Base-by-base conservation (phyloP, 2,888 invertebrate species). In the Ornithoptera alexandrae region DNA sequence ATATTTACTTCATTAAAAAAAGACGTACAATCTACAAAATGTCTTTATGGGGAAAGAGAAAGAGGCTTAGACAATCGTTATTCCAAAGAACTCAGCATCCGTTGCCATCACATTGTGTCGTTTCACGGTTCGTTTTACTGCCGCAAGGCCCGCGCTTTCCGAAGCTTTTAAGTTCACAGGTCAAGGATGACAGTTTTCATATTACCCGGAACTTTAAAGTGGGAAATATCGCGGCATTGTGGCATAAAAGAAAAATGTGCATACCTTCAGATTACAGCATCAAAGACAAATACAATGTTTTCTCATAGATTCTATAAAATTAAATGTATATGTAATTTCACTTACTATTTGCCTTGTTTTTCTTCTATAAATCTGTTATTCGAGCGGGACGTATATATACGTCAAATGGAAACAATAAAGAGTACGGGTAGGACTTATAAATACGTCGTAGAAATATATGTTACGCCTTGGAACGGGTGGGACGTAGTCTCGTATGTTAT, bases 121-220 rank as follows among this genome's bases (percentile, higher is more conserved):
- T 62, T 70, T 70, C 56, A 66, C 63, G 63, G 53, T 69, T 56
- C 66, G 22, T 57, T 62, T 70, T 66, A 70, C 24, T 70, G 39
- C 69, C 53, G n/a, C 30, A 62, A 62, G 65, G 6, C 22, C 12
- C 57, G 57, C 58, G 62, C 46, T 61, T 69, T 68, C 36, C 65
- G 58, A 65, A 58, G 65, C 69, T 65, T 62, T 62, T 58, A 62
- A 65, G 30, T 69, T 69, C 61, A 62, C 57, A 62, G 69, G 69
- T 69, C 69, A 69, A 69, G 65, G 65, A 65, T 65, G 61, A 56
- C 46, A 69, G 42, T 68, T 65, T 69, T 20, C 62, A 69, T 62
- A 65, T 69, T 69, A 58, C 4, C 57, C 22, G 22, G 22, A 58
- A 58, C 12, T 58, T 58, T 24, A 22, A 22, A 58, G 57, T 22